These are phyloP conservation scores for Crossaster papposus DNA, from an alignment of 53 echinoderm and acorn worm species.

Conservation along the genomic window DNA sequence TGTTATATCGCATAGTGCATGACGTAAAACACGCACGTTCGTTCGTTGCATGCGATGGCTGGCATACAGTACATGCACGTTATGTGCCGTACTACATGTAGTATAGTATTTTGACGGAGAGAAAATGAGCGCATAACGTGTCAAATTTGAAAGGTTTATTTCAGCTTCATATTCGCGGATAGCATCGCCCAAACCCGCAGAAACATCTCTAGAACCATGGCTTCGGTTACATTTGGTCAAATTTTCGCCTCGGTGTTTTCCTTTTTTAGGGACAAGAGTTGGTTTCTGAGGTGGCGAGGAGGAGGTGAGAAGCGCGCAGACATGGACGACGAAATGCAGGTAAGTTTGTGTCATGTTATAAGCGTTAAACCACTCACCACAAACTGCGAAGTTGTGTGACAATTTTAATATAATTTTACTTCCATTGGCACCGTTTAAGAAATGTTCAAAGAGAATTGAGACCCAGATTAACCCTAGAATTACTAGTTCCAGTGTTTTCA, in stretches of 20 bases:
- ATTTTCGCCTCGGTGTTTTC: constrained; percentile 85
- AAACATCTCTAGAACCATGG: constrained; percentile 17
- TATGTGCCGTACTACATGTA: background rate
- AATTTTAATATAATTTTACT: background rate
- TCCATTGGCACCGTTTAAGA: constrained; percentile 38
- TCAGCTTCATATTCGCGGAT: background rate
- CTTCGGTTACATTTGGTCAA: constrained; percentile 70
- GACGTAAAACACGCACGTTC: background rate
- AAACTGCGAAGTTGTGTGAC: constrained; percentile 13
- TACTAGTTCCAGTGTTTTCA: background rate
- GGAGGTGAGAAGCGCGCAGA: constrained; percentile 55
- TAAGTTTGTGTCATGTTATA: background rate
- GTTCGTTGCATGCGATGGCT: background rate
- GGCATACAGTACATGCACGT: background rate
- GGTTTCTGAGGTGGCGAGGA: constrained; percentile 83
- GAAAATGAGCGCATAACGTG: background rate
- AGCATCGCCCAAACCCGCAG: background rate
- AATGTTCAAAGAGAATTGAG: background rate
- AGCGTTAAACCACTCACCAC: constrained; percentile 27
- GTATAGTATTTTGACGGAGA: too few relatives aligned
- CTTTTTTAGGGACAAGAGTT: constrained; percentile 83
- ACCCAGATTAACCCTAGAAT: background rate
- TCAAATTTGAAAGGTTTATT: constrained; percentile 28
- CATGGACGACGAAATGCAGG: constrained; percentile 58
- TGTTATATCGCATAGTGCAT: constrained; percentile 1